These are phyloP conservation scores for Eidolon helvum DNA, from an alignment of 2,113 vertebrate genomes.

Conservation along the genomic window DNA sequence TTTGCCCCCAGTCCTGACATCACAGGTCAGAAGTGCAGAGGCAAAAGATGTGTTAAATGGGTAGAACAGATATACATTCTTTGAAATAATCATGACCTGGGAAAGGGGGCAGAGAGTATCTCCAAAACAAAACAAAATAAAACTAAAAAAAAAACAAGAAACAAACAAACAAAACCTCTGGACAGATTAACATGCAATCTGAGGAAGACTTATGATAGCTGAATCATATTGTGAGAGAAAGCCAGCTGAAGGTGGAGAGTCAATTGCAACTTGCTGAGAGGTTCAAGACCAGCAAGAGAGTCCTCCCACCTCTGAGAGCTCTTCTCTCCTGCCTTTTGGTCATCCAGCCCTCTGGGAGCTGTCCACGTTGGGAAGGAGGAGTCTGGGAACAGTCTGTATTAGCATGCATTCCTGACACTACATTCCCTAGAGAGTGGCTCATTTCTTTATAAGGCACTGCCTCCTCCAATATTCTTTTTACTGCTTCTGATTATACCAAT, in stretches of 20 bases:
- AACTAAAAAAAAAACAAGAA: neutral
- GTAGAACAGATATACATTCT: neutral
- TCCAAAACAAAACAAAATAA: neutral
- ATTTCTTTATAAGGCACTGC: neutral
- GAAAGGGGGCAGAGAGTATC: neutral
- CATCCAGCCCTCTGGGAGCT: neutral
- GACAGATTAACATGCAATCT: neutral
- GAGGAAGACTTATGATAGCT: neutral
- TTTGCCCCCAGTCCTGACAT: neutral
- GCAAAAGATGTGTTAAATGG: conserved; percentile 1
- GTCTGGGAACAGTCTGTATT: neutral
- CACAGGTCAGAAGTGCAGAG: neutral
- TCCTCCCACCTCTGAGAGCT: neutral
- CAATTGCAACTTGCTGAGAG: neutral
- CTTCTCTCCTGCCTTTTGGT: neutral
- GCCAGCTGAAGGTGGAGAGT: neutral
- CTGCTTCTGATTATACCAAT: conserved; percentile 20
- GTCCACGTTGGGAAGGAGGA: neutral
- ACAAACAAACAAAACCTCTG: neutral
- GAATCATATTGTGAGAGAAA: neutral
- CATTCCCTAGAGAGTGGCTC: neutral
- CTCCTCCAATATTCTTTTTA: neutral
- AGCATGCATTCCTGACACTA: neutral
- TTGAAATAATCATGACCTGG: neutral
- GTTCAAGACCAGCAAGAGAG: neutral